Evolutionary conservation across 2,797 vertebrate species (phyloP).

Genomic region (Pipistrellus pipistrellus): DNA sequence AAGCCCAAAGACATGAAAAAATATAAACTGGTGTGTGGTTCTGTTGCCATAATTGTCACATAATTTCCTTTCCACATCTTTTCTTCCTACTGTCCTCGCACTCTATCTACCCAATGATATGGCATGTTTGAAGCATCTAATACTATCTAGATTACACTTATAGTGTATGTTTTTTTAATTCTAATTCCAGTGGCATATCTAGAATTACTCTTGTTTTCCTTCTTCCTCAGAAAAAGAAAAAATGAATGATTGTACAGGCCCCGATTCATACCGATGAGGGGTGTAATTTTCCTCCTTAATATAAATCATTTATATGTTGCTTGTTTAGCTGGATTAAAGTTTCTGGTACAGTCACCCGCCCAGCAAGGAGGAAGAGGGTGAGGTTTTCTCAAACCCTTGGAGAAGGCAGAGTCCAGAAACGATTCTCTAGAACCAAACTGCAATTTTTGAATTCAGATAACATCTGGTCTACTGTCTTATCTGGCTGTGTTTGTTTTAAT

Average conservation of each 20-base stretch:
- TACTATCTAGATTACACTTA: background rate
- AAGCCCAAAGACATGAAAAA: slow-evolving; percentile 11
- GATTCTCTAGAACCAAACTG: background rate
- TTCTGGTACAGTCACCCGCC: slow-evolving; percentile 32
- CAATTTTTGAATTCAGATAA: background rate
- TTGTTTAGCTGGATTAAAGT: slow-evolving; percentile 51
- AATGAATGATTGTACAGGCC: background rate
- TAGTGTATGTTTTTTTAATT: background rate
- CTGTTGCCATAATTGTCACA: background rate
- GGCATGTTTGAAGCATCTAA: background rate
- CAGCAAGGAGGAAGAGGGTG: background rate
- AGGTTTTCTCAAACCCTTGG: background rate
- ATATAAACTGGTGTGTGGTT: background rate
- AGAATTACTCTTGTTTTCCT: slow-evolving; percentile 17
- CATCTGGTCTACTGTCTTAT: background rate
- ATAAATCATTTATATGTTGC: slow-evolving; percentile 52
- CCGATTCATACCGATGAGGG: slow-evolving; percentile 57
- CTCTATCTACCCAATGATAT: background rate
- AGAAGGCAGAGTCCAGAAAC: slow-evolving; percentile 9
- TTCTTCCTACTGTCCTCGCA: background rate
- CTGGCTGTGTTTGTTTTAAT: slow-evolving; percentile 3
- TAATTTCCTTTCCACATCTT: background rate
- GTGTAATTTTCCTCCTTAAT: slow-evolving; percentile 39
- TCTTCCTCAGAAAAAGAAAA: background rate
- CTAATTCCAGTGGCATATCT: background rate